A percentile compares a stretch with the other conserved stretches of the same genome.
These are phyloP conservation scores for Lycocerus yunnanus DNA, from an alignment of 2,888 invertebrate species.

Conservation along the genomic window DNA sequence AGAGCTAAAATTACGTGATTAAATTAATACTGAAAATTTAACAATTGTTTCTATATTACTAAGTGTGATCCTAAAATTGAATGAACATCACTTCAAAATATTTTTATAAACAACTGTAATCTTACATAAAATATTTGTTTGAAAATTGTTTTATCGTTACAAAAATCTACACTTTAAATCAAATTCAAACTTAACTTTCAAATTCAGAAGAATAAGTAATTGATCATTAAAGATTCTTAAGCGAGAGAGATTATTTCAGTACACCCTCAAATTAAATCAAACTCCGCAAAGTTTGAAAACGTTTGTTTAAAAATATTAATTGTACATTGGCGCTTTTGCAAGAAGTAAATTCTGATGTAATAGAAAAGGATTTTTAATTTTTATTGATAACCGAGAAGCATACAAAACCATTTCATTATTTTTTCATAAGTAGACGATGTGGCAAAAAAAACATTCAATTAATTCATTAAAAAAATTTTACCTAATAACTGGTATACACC, in stretches of 20 bases:
- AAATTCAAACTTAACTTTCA: not conserved
- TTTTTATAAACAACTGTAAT: too few relatives aligned
- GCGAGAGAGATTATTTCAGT: not conserved
- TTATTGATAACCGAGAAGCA: not conserved
- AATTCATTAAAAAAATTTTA: constrained; percentile 28
- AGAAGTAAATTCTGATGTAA: not conserved
- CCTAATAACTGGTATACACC: constrained; percentile 19
- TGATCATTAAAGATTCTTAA: not conserved
- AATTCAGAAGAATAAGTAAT: not conserved
- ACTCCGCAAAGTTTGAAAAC: not conserved
- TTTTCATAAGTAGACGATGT: not conserved
- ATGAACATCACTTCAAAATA: too few relatives aligned
- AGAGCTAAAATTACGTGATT: too few relatives aligned
- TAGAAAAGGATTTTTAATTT: not conserved
- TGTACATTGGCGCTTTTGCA: not conserved
- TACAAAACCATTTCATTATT: not conserved
- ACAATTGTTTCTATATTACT: too few relatives aligned
- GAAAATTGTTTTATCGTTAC: not conserved
- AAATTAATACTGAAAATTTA: too few relatives aligned
- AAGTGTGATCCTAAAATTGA: too few relatives aligned
- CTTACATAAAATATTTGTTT: not conserved
- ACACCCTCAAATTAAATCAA: not conserved
- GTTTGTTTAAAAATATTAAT: not conserved
- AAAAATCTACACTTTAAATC: not conserved
- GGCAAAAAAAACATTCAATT: not conserved